Evolutionary conservation across 1,140 invertebrate species (phyloP).

Genomic region (Brachionus rotundiformis): DNA sequence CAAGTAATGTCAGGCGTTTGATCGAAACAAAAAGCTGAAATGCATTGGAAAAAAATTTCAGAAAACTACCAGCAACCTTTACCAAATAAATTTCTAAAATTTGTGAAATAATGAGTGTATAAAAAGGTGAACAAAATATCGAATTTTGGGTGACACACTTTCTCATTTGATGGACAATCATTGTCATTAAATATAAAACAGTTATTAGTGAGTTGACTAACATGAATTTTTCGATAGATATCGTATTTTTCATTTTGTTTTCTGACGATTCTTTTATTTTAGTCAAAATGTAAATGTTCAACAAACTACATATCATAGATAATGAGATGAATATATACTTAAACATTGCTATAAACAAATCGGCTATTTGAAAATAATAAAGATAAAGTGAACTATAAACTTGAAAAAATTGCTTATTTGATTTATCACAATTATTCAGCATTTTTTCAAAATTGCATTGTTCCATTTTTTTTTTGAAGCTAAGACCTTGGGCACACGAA

Average conservation of each 20-base stretch:
- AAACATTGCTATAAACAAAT: background rate
- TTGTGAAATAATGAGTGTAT: background rate
- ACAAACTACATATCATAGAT: background rate
- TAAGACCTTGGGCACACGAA: background rate
- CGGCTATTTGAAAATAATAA: background rate
- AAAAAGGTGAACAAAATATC: background rate
- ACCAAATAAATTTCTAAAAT: background rate
- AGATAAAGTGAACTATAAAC: background rate
- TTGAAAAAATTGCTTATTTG: background rate
- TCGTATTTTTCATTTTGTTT: background rate
- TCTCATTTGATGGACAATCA: background rate
- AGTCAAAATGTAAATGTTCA: background rate
- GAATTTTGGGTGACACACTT: background rate
- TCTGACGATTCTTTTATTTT: background rate
- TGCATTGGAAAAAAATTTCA: background rate
- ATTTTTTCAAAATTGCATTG: background rate
- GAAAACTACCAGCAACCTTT: background rate
- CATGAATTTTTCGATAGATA: background rate
- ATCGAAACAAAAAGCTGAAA: background rate
- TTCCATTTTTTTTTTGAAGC: background rate
- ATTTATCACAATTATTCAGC: background rate
- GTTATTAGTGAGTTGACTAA: background rate
- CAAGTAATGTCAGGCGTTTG: background rate
- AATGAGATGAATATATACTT: background rate
- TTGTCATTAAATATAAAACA: background rate